These are phyloP conservation scores for Drosophila mayaguana DNA, from an alignment of 2,888 invertebrate genomes.

Conservation along the genomic window DNA sequence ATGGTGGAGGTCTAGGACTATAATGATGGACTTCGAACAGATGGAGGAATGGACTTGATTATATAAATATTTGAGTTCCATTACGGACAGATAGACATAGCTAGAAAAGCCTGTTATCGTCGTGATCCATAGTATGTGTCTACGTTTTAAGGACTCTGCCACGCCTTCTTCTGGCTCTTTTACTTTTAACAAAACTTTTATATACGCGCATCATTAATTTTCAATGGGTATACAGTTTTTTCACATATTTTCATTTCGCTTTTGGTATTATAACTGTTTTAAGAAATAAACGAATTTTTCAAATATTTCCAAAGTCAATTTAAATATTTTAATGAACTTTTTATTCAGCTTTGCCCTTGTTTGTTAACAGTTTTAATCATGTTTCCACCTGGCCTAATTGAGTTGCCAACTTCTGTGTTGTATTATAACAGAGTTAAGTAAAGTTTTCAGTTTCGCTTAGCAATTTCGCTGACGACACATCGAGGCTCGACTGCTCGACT, in stretches of 20 bases:
- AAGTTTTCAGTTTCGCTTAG: slow-evolving; percentile 7
- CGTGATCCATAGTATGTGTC: no score
- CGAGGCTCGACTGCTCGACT: not conserved
- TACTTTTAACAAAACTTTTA: no score
- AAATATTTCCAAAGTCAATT: not conserved
- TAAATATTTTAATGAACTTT: not conserved
- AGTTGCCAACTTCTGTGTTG: not conserved
- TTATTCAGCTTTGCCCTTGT: not conserved
- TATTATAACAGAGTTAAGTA: not conserved
- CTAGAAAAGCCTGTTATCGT: no score
- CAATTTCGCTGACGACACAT: not conserved
- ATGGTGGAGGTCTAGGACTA: no score
- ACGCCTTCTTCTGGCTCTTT: no score
- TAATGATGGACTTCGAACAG: no score
- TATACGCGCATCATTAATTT: no score
- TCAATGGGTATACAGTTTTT: no score
- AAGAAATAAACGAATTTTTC: not conserved
- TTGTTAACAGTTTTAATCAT: not conserved
- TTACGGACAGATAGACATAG: no score
- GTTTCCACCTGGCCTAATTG: slow-evolving; percentile 6
- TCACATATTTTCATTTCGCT: not conserved
- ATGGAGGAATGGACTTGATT: no score
- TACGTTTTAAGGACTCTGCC: no score
- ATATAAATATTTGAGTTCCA: no score
- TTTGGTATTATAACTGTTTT: not conserved